phyloP scores from a whole-genome alignment of 2,113 vertebrate genomes.

The Polypterus senegalus region DNA sequence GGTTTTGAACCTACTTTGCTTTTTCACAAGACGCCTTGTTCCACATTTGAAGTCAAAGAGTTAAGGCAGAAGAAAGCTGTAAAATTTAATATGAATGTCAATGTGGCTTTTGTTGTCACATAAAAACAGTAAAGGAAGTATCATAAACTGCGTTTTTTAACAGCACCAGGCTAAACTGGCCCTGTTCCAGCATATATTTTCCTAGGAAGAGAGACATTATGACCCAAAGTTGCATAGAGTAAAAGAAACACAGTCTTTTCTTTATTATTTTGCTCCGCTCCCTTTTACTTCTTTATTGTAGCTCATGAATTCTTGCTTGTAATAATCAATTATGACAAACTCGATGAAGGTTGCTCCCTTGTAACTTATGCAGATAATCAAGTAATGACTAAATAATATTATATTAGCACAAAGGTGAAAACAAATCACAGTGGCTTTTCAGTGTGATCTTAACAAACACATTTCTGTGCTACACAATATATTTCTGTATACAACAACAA shows the following conservation, averaged over 20 bases:
- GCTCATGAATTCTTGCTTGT: slow-evolving; percentile 40
- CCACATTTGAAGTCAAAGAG: background rate
- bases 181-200: slow-evolving; percentile 40
- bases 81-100: slow-evolving; percentile 4
- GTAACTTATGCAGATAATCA: too few relatives aligned
- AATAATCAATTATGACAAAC: slow-evolving; percentile 19
- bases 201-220: slow-evolving; percentile 41
- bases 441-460: too few relatives aligned
- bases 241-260: background rate
- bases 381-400: too few relatives aligned
- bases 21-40: too few relatives aligned
- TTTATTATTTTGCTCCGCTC: slow-evolving; percentile 25
- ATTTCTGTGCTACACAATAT: too few relatives aligned
- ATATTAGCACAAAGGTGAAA: too few relatives aligned
- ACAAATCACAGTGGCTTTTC: too few relatives aligned
- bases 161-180: slow-evolving; percentile 33
- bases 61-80: slow-evolving; percentile 5
- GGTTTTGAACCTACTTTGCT: too few relatives aligned
- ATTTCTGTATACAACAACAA: too few relatives aligned
- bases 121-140: slow-evolving; percentile 42
- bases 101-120: slow-evolving; percentile 32
- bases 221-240: slow-evolving; percentile 3
- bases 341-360: too few relatives aligned
- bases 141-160: slow-evolving; percentile 30
- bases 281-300: slow-evolving; percentile 46